Evolutionary conservation across 2,888 invertebrate genomes (phyloP), one percentile per base, ranked within the genome.

Genomic region (Phlogophora meticulosa): DNA sequence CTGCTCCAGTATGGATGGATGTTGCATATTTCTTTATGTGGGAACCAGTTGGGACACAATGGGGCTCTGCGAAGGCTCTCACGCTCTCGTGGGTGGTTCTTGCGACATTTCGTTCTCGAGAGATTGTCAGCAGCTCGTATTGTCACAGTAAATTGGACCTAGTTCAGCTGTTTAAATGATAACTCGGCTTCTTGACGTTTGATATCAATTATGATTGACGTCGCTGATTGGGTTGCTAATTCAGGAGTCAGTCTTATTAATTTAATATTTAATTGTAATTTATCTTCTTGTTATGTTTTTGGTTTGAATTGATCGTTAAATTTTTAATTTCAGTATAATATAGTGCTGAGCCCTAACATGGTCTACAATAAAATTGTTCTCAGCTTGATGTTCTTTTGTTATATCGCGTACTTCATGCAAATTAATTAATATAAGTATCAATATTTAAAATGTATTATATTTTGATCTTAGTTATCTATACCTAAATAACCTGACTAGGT

Each of bases 11-110:
- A 89, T 82, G 46, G 79, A 72, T 82, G 55, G 81, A 72, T 90
- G 90, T 91, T 92, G 91, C 89, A 88, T 88, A 83, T 89, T 88
- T 80, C 88, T 90, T 88, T 90, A 86, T 91, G 93, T 94, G 94
- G 87, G 94, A 94, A 94, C 88, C 71, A 80, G 86, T 88, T 88
- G 87, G 82, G 86, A 87, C 87, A 94, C 94, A 93, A 94, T 94
- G 83, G 84, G 59, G 56, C 56, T 78, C 61, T 45, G 57, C 59
- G 65, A 68, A 67, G 79, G 80, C 85, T 94, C 94, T 87, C 94
- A 94, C 94, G 94, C 92, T 92, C 91, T 90, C 91, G 89, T 88
- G 87, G 73, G 87, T 86, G 90, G 89, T 89, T 90, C 93, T 94
- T 94, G 91, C 94, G 90, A 93, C 92, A 94, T 89, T 90, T 68